These are phyloP conservation scores for Drosophila vallismaia DNA, from an alignment of 2,888 invertebrate species.

Conservation along the genomic window DNA sequence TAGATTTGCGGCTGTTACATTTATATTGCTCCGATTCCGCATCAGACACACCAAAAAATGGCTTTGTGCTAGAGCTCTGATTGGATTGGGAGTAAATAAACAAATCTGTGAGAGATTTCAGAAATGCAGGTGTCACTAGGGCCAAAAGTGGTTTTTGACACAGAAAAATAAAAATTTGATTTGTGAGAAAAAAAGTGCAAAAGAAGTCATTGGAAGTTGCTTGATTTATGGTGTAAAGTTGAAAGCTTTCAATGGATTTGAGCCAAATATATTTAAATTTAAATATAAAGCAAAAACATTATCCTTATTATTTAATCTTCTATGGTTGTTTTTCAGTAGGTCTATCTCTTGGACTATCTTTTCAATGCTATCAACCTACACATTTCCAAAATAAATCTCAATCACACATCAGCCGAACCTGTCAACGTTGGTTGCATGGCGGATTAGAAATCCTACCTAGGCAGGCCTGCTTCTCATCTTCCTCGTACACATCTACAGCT, in stretches of 20 bases:
- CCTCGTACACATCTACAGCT: neutral
- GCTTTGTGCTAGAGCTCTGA: slow-evolving; percentile 23
- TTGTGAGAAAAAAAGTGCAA: slow-evolving; percentile 3
- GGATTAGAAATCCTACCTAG: slow-evolving; percentile 53
- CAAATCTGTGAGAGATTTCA: slow-evolving; percentile 17
- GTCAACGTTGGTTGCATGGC: slow-evolving; percentile 55
- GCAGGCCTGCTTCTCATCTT: slow-evolving; percentile 23
- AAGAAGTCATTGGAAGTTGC: neutral
- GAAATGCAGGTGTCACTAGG: slow-evolving; percentile 20
- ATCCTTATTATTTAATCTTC: neutral
- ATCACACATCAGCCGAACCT: slow-evolving; percentile 54
- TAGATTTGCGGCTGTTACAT: slow-evolving; percentile 48
- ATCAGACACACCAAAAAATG: slow-evolving; percentile 42
- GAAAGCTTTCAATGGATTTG: neutral
- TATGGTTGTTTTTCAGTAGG: neutral
- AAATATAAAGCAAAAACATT: neutral
- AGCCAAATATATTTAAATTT: too few relatives aligned
- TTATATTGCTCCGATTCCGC: slow-evolving; percentile 32
- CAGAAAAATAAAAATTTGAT: slow-evolving; percentile 14
- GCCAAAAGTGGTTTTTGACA: neutral
- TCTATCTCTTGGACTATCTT: slow-evolving; percentile 13
- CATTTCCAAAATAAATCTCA: slow-evolving; percentile 60
- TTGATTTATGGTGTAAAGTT: slow-evolving; percentile 7
- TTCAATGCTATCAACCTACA: slow-evolving; percentile 30
- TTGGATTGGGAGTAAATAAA: slow-evolving; percentile 26